These are phyloP conservation scores for Podarcis lilfordi DNA, from an alignment of 2,797 vertebrate species.

Conservation along the genomic window DNA sequence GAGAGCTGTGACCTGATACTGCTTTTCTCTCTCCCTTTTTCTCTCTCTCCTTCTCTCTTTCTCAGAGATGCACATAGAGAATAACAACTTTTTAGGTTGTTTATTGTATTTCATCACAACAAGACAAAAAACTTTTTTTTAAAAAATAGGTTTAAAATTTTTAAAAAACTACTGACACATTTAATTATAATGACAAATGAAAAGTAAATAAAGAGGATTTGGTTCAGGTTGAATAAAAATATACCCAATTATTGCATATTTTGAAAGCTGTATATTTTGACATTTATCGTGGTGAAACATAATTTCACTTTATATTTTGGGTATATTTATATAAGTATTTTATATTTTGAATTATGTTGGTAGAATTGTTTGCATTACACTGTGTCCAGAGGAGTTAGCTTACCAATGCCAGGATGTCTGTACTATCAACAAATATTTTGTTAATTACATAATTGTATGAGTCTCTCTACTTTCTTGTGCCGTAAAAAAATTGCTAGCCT, in stretches of 20 bases:
- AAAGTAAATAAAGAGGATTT: conserved; percentile 26
- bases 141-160: background rate
- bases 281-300: conserved; percentile 31
- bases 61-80: conserved; percentile 28
- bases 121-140: conserved; percentile 27
- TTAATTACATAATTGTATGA: no score
- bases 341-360: conserved; percentile 39
- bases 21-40: no score
- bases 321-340: background rate
- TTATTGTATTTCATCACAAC: conserved; percentile 41
- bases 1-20: background rate
- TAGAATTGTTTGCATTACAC: background rate
- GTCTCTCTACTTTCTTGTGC: no score
- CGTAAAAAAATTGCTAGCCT: no score
- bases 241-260: conserved; percentile 35
- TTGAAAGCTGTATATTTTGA: conserved; percentile 35
- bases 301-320: background rate
- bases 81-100: conserved; percentile 10
- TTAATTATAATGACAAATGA: conserved; percentile 48
- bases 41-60: background rate
- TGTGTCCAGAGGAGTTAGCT: no score
- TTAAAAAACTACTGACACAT: background rate
- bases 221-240: conserved; percentile 48
- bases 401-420: no score
- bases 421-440: no score